Conservation (phyloP, 2,888 invertebrate species). For the Drosophila affinis region DNA sequence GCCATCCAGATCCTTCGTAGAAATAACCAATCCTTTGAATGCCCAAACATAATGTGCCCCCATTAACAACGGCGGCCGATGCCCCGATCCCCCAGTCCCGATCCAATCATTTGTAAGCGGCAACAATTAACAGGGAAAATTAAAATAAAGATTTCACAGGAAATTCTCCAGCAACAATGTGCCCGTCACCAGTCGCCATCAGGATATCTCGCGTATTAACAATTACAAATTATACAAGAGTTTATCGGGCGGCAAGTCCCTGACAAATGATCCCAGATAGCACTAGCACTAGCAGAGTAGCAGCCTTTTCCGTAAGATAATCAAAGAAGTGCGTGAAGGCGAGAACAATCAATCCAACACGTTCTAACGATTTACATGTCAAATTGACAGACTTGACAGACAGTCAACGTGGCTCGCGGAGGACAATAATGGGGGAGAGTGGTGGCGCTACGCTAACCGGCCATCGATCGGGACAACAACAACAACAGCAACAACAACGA, state of each 20-base stretch:
- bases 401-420: no score
- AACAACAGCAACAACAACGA: slow-evolving; percentile 5
- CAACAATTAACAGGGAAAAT: slow-evolving; percentile 42
- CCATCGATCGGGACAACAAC: slow-evolving; percentile 9
- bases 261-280: slow-evolving; percentile 63
- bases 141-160: slow-evolving; percentile 50
- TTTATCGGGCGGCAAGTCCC: slow-evolving; percentile 35
- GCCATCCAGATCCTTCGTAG: slow-evolving; percentile 54
- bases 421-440: slow-evolving; percentile 45
- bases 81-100: background rate
- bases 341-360: slow-evolving; percentile 76
- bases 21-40: slow-evolving; percentile 69
- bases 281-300: background rate
- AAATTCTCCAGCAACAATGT: slow-evolving; percentile 52
- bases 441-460: slow-evolving; percentile 43
- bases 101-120: slow-evolving; percentile 26
- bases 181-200: slow-evolving; percentile 46
- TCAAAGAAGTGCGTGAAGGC: slow-evolving; percentile 57
- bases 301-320: slow-evolving; percentile 3
- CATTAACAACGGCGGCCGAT: slow-evolving; percentile 55
- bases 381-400: slow-evolving; percentile 63
- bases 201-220: slow-evolving; percentile 54
- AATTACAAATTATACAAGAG: slow-evolving; percentile 64
- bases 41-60: slow-evolving; percentile 70
- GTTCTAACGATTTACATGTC: slow-evolving; percentile 78